A percentile compares a stretch with the other conserved stretches of the same genome.
Conservation (phyloP, 2,797 vertebrate genomes). For the Cyclura pinguis region DNA sequence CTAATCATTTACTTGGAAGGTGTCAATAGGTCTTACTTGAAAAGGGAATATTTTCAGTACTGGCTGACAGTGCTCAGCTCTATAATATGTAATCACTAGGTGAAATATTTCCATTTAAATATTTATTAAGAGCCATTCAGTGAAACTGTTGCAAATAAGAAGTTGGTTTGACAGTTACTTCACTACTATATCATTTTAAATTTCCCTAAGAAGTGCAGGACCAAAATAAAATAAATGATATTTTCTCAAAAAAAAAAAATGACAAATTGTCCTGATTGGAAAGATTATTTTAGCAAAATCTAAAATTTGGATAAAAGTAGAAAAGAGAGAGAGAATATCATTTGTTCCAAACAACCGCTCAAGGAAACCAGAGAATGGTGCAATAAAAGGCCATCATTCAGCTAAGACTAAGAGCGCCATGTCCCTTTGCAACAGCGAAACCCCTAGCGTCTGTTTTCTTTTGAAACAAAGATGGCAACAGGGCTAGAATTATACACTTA, state of each 20-base stretch:
- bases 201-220: background rate
- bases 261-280: background rate
- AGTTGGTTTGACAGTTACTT: constrained; percentile 1
- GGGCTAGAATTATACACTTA: background rate
- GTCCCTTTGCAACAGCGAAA: background rate
- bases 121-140: background rate
- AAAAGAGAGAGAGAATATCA: constrained; percentile 8
- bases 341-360: constrained; percentile 26
- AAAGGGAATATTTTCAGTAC: background rate
- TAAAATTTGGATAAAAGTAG: background rate
- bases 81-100: constrained; percentile 7
- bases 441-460: background rate
- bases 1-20: background rate
- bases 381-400: constrained; percentile 6
- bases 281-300: constrained; percentile 13
- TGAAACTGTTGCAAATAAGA: background rate
- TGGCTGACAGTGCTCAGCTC: background rate
- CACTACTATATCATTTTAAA: background rate
- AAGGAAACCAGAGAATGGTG: constrained; percentile 22
- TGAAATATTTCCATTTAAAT: constrained; percentile 33
- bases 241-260: background rate
- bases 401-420: constrained; percentile 13
- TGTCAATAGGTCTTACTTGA: background rate
- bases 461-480: constrained; percentile 15
- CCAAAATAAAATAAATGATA: background rate